Evolutionary conservation across 1,140 invertebrate species (phyloP).

Genomic region (Hylaeus volcanicus): DNA sequence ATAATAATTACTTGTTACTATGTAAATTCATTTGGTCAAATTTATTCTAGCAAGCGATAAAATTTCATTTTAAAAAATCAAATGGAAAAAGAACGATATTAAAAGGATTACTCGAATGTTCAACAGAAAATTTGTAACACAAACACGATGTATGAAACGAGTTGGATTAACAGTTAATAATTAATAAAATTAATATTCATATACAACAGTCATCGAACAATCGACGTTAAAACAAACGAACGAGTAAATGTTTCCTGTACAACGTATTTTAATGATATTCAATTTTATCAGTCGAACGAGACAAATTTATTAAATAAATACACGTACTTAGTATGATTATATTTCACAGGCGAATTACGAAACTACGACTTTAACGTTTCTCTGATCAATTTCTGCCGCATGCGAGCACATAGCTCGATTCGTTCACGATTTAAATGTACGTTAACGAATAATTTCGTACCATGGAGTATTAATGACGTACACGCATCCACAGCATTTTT

Average conservation of each 20-base stretch:
- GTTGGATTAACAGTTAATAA: too few species aligned
- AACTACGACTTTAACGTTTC: not conserved
- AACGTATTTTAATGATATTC: not conserved
- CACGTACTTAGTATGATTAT: not conserved
- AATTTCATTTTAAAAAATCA: too few species aligned
- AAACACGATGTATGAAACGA: too few species aligned
- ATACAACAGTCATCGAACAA: too few species aligned
- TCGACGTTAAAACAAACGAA: not conserved
- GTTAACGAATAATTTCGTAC: not conserved
- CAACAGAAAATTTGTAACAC: too few species aligned
- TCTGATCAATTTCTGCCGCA: not conserved
- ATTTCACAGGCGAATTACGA: not conserved
- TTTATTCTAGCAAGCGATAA: too few species aligned
- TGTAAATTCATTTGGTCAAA: too few species aligned
- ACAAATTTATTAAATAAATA: too few species aligned
- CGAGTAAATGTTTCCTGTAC: not conserved
- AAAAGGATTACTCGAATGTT: too few species aligned
- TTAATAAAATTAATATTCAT: too few species aligned
- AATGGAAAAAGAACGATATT: too few species aligned
- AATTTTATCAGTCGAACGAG: constrained; percentile 9
- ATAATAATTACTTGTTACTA: too few species aligned
- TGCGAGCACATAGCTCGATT: not conserved
- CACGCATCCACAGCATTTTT: constrained; percentile 2
- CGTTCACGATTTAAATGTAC: constrained; percentile 6
- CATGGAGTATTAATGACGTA: not conserved